Evolutionary conservation across 1,140 invertebrate species (phyloP), one percentile per base, ranked within the genome.

Genomic region (Hylyphantes graminicola): DNA sequence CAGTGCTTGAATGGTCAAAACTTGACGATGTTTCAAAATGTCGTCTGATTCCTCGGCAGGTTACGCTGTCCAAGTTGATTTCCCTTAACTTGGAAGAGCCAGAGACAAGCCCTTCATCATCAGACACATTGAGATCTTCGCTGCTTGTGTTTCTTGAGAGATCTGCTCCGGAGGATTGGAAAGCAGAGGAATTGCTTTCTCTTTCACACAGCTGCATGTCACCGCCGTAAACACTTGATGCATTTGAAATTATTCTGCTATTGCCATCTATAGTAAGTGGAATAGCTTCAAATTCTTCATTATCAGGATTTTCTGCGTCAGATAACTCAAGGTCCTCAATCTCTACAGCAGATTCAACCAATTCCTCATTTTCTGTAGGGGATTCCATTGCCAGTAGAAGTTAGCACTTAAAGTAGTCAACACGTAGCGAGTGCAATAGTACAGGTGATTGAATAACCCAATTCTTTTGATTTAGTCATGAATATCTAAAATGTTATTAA

Each of bases 41-140:
- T n/a, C 15, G 17, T 13, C 54, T 81, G 7, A 11, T 21, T 21
- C 63, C 65, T 63, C 61, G 48, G 48, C 55, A 73, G n/a, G 48
- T n/a, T 35, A 73, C 55, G 19, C 68, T 59, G 55, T 74, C 80
- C 13, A 83, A 51, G 35, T 74, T 61, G n/a, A 80, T 57, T 48
- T 61, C 59, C 11, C 48, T 17, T 12, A 80, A 57, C 12, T 55
- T 55, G 10, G 57, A 17, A 50, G 61, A 15, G 17, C 65, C 35
- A 67, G 10, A 48, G 8, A 11, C 15, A 10, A 12, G 21, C 0
- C 15, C 0, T 17, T 85, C 82, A n/a, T 77, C 82, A 59, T 77
- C 74, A 12, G 82, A 85, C 13, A 85, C 8, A n/a, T 68, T 48
- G 13, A 85, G n/a, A 12, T 85, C 82, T 77, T 85, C 82, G 61